Base-by-base conservation (phyloP, 2,113 vertebrate genomes). In the Cichladusa arquata region DNA sequence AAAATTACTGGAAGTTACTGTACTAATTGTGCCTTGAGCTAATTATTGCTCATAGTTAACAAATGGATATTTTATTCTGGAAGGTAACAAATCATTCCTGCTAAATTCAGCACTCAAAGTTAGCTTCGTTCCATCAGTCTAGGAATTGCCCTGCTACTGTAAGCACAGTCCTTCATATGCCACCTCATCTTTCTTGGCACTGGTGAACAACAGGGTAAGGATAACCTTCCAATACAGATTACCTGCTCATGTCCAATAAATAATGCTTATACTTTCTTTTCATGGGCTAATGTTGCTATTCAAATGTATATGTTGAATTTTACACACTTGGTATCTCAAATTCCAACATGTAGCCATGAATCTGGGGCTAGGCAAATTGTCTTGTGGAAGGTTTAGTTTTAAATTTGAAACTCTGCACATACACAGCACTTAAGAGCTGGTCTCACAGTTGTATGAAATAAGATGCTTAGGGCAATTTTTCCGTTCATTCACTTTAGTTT, bases 1-100 rank as follows among this genome's bases (percentile, higher is more conserved):
- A 93, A 97, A 93, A 97, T 98, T 97, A 98, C 97, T 96, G 96
- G 95, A 97, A 97, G 91, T 96, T 97, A 97, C 96, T 94, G 95
- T 92, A 95, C 89, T 98, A 98, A 98, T 98, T 98, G 97, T 93
- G 67, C 50, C 89, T 85, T 93, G 85, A 95, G 92, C 80, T 95
- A 97, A 98, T 98, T 97, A 97, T 93, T 96, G 83, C 82, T 91
- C 56, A 24, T 47, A 86, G 93, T 93, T 97, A 97, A 96, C 91
- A 95, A 95, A 98, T 97, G 97, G 96, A 97, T 97, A 93, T 96
- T 96, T 95, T 93, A 94, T 66, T 87, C 76, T 71, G 92, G 97
- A 95, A 97, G 91, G 90, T 77, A 90, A 80, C 88, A 96, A 96
- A 97, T 98, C 97, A 96, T 88, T 83, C 26, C 42, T 48, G 45